These are phyloP conservation scores for human (Homo sapiens) DNA, from an alignment of 2,113 vertebrate genomes.

Conservation along the genomic window DNA sequence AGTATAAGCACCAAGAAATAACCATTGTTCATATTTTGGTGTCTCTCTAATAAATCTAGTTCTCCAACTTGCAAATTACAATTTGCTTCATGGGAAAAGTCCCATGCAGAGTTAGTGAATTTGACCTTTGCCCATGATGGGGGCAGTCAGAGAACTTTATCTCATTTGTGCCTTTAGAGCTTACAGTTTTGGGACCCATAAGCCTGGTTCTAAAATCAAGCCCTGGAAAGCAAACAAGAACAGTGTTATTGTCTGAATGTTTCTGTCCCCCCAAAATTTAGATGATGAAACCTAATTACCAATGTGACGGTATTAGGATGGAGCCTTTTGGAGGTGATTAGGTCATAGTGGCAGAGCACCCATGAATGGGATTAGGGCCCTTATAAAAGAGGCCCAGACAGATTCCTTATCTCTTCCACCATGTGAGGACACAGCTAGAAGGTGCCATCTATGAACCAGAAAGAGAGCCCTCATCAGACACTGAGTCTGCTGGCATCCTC, in stretches of 20 bases:
- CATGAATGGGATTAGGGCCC: background rate
- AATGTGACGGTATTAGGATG: background rate
- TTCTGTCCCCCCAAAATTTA: background rate
- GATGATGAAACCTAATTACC: background rate
- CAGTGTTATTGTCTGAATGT: background rate
- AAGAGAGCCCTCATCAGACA: too few relatives aligned
- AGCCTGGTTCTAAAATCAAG: background rate
- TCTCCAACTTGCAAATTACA: background rate
- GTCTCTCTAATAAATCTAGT: background rate
- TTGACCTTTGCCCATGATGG: background rate
- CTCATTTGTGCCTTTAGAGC: background rate
- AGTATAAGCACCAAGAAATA: background rate
- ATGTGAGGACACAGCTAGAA: background rate
- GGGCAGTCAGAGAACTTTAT: background rate
- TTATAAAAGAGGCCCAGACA: background rate
- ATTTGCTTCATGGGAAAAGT: background rate
- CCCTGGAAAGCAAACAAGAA: background rate
- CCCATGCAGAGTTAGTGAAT: background rate
- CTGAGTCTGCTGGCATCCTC: background rate
- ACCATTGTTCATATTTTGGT: background rate
- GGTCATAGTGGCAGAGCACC: too few relatives aligned
- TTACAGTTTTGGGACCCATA: background rate
- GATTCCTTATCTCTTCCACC: background rate
- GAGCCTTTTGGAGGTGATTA: background rate
- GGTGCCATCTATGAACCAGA: background rate